Conservation (phyloP, 2,888 invertebrate genomes). For the Cataglyphis albicans region DNA sequence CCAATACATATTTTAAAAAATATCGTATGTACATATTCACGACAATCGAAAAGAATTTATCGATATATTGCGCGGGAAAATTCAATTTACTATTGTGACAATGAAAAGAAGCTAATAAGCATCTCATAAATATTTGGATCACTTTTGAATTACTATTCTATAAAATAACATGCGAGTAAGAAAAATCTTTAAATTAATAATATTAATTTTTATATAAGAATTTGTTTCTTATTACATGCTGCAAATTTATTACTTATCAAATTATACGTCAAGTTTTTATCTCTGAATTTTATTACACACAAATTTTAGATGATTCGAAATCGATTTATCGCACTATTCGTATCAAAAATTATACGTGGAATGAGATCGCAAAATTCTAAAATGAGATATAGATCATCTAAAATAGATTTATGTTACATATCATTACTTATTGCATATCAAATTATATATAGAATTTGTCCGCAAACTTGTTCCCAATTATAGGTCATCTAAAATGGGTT, state of each 20-base stretch:
- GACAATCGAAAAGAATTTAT: slow-evolving; percentile 10
- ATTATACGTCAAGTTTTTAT: background rate
- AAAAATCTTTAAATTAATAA: background rate
- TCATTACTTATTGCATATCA: background rate
- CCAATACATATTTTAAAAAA: background rate
- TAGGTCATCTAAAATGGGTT: slow-evolving; percentile 32
- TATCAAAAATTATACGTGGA: background rate
- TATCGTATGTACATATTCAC: background rate
- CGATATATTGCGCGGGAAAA: slow-evolving; percentile 18
- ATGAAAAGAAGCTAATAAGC: background rate
- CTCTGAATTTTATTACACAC: background rate
- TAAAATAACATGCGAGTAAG: background rate
- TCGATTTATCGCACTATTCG: background rate
- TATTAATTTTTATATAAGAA: background rate
- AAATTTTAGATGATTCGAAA: background rate
- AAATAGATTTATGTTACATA: slow-evolving; percentile 4
- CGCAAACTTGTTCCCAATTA: slow-evolving; percentile 27
- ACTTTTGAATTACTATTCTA: background rate
- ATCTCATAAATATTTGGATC: too few species aligned
- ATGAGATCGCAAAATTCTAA: background rate
- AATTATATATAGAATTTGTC: slow-evolving; percentile 6
- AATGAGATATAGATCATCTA: background rate
- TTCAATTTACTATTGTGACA: background rate
- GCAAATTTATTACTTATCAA: background rate
- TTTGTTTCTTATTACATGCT: background rate